Evolutionary conservation across 2,888 invertebrate species (phyloP).

Genomic region (Sinodicranocentrus sp.): DNA sequence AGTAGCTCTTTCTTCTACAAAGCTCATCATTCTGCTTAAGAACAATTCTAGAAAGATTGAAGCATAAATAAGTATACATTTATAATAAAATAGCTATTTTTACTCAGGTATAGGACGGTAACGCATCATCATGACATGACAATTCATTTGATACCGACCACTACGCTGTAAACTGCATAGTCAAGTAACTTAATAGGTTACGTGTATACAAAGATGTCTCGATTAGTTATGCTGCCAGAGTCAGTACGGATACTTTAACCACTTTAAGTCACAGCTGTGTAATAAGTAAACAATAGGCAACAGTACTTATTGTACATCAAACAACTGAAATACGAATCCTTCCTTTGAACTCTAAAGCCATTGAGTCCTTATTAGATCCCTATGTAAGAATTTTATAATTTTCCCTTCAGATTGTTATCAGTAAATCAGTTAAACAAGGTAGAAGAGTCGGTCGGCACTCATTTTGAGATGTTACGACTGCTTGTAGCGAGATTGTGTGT

Average conservation of each 20-base stretch:
- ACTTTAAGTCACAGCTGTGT: background rate
- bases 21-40: conserved; percentile 21
- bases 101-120: background rate
- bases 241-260: background rate
- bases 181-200: conserved; percentile 40
- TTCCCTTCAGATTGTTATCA: too few relatives aligned
- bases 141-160: conserved; percentile 31
- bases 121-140: conserved; percentile 38
- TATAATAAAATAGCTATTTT: conserved; percentile 11
- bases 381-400: too few relatives aligned
- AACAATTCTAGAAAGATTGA: too few relatives aligned
- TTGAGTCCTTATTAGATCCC: too few relatives aligned
- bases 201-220: conserved; percentile 2
- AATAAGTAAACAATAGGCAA: background rate
- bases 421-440: too few relatives aligned
- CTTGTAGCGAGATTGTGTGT: too few relatives aligned
- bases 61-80: background rate
- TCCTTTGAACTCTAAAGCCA: too few relatives aligned
- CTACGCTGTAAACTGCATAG: conserved; percentile 7
- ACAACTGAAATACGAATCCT: too few relatives aligned
- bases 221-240: background rate
- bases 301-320: too few relatives aligned
- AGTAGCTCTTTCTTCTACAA: conserved; percentile 23
- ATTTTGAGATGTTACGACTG: too few relatives aligned
- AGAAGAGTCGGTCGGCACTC: too few relatives aligned